These are phyloP conservation scores for Lasioglossum oenotherae DNA, from an alignment of 2,888 invertebrate genomes.

Conservation along the genomic window DNA sequence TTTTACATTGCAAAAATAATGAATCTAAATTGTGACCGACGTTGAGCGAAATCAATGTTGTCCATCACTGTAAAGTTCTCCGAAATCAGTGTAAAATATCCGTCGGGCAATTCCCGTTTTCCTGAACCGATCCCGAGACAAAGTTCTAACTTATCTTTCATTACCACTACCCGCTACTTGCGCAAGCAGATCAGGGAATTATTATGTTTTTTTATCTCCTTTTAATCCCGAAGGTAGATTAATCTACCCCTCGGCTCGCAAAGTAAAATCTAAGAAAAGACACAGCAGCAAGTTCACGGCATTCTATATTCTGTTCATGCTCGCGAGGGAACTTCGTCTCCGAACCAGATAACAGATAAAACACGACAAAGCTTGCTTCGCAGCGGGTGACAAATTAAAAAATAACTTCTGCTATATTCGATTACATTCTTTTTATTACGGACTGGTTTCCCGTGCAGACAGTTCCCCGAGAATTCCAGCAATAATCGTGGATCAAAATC, in stretches of 20 bases:
- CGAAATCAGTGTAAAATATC: neutral
- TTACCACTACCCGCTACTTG: neutral
- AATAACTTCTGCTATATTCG: neutral
- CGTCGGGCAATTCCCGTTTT: neutral
- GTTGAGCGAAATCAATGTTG: neutral
- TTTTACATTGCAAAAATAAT: neutral
- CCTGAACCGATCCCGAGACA: neutral
- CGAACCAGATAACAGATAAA: neutral
- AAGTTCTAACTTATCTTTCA: neutral
- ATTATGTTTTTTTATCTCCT: neutral
- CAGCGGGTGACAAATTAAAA: neutral
- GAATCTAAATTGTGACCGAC: neutral
- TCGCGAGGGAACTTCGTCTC: neutral
- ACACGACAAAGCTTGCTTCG: neutral
- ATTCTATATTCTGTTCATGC: neutral
- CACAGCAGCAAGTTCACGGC: neutral
- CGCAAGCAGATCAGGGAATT: neutral
- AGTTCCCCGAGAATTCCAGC: too few relatives aligned
- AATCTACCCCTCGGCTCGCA: neutral
- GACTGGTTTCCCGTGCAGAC: neutral
- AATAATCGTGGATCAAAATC: too few relatives aligned
- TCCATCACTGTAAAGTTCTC: neutral
- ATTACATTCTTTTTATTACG: neutral
- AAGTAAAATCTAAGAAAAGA: neutral
- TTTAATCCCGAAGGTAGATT: neutral